Conservation (phyloP, 2,797 vertebrate genomes). For the Lutjanus argentimaculatus region DNA sequence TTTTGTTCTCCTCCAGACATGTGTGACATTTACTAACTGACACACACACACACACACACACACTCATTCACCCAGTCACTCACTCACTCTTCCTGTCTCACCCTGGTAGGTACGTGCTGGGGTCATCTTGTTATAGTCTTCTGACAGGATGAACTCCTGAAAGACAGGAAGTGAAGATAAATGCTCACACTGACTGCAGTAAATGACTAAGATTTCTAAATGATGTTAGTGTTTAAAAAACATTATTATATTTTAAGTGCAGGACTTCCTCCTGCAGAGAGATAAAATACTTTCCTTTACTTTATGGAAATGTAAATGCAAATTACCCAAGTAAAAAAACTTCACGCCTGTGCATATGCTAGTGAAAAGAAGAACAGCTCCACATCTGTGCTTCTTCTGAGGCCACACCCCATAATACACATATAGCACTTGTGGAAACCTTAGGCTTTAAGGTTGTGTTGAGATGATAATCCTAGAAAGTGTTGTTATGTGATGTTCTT, state of each 20-base stretch:
- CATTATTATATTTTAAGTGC: not conserved
- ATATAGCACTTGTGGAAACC: not conserved
- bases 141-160: constrained; percentile 96
- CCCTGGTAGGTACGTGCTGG: constrained; percentile 93
- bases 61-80: constrained; percentile 7
- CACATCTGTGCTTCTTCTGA: constrained; percentile 17
- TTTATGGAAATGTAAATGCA: constrained; percentile 1
- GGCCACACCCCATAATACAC: constrained; percentile 3
- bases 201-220: not conserved
- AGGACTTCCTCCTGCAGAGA: not conserved
- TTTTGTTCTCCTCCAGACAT: constrained; percentile 4
- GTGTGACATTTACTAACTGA: too few species aligned
- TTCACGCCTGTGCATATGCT: not conserved
- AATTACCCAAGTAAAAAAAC: constrained; percentile 4
- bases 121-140: constrained; percentile 99
- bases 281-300: not conserved
- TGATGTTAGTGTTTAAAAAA: not conserved
- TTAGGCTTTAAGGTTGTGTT: not conserved
- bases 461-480: not conserved
- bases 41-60: constrained; percentile 6
- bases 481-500: not conserved
- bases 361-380: constrained; percentile 1
- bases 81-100: constrained; percentile 79
- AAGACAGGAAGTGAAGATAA: constrained; percentile 55
- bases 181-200: not conserved